A percentile compares a stretch with the other conserved stretches of the same genome.
Conservation (phyloP, 1,140 invertebrate species). For the Myzus persicae region DNA sequence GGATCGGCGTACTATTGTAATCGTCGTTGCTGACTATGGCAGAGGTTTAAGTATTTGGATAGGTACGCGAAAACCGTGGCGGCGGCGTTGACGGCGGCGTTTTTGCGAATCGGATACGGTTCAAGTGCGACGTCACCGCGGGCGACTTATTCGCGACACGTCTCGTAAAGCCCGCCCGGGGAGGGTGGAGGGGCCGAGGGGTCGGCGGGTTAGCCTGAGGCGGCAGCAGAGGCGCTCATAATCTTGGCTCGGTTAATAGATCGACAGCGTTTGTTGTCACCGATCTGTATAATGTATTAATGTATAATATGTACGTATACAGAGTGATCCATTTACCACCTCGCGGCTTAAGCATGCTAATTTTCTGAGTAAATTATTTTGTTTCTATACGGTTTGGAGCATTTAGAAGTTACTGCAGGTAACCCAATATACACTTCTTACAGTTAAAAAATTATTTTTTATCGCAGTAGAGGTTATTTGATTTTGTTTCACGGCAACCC, state of each 20-base stretch:
- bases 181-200: neutral
- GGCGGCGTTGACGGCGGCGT: neutral
- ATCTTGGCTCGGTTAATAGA: constrained; percentile 13
- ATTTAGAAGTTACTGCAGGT: too few relatives aligned
- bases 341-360: too few relatives aligned
- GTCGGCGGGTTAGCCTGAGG: neutral
- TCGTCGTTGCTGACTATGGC: too few relatives aligned
- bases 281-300: neutral
- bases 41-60: neutral
- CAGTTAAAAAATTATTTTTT: too few relatives aligned
- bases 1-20: neutral
- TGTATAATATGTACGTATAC: neutral
- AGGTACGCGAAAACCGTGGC: neutral
- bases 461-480: neutral
- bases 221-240: neutral
- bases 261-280: neutral
- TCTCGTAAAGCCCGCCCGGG: neutral
- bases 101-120: neutral
- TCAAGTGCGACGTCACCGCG: neutral
- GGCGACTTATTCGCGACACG: neutral
- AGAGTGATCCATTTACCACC: neutral
- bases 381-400: neutral
- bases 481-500: neutral
- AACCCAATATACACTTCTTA: neutral
- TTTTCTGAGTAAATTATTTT: neutral